Conservation (phyloP, 2,113 vertebrate species). For the Xerus inauris region DNA sequence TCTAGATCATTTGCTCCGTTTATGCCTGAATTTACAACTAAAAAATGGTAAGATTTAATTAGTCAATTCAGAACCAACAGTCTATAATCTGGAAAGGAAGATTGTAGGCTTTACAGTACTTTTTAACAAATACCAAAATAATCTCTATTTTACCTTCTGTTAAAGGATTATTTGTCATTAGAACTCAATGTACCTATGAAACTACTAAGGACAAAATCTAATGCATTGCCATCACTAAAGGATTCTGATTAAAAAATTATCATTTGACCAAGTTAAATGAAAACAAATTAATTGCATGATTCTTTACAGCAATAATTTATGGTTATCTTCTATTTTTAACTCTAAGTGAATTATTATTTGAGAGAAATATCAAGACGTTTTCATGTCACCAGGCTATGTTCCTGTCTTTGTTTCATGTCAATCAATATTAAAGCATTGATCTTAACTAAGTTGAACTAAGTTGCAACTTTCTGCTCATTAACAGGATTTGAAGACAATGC, state of each 20-base stretch:
- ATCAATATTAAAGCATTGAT: not conserved
- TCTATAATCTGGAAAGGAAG: not conserved
- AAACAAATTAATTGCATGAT: not conserved
- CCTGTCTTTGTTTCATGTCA: not conserved
- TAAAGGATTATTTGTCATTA: not conserved
- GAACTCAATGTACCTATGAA: not conserved
- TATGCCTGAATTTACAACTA: not conserved
- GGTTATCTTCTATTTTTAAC: not conserved
- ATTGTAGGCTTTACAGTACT: not conserved
- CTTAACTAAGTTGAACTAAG: not conserved
- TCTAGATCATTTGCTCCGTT: not conserved
- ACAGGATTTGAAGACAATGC: not conserved
- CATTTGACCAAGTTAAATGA: not conserved
- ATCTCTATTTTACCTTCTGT: not conserved
- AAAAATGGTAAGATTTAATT: not conserved
- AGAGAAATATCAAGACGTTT: not conserved
- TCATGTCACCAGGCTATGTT: not conserved
- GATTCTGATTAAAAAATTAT: not conserved
- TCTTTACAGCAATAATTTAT: not conserved
- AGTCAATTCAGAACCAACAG: not conserved
- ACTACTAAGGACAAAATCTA: not conserved
- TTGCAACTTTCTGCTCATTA: not conserved
- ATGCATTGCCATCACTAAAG: not conserved
- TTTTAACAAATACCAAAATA: not conserved
- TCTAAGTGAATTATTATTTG: not conserved